Evolutionary conservation across 2,113 vertebrate species (phyloP).

Genomic region (Misgurnus anguillicaudatus): DNA sequence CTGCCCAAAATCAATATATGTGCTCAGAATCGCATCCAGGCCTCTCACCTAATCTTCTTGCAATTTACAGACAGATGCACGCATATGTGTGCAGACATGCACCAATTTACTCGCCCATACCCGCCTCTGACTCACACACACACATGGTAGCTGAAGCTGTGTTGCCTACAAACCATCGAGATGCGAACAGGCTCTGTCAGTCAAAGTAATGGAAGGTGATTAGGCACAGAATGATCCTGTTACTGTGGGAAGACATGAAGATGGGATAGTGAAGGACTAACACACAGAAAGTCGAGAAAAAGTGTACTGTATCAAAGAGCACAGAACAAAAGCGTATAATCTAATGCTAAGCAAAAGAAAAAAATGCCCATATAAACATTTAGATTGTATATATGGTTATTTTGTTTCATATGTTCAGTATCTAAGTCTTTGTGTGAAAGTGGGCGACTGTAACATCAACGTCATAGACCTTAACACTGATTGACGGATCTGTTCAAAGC

Average conservation of each 20-base stretch:
- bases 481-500: too few species aligned
- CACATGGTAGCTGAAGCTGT: slow-evolving; percentile 31
- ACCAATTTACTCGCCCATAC: slow-evolving; percentile 7
- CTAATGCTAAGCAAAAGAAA: too few species aligned
- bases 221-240: slow-evolving; percentile 56
- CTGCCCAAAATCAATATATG: slow-evolving; percentile 31
- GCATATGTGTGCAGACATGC: not conserved
- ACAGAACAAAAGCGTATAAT: too few species aligned
- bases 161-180: slow-evolving; percentile 3
- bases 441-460: too few species aligned
- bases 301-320: too few species aligned
- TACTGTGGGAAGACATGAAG: slow-evolving; percentile 31
- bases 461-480: too few species aligned
- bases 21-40: not conserved
- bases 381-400: too few species aligned
- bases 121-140: slow-evolving; percentile 1
- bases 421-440: too few species aligned
- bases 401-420: too few species aligned
- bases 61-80: slow-evolving; percentile 13
- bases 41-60: slow-evolving; percentile 7
- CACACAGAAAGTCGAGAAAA: not conserved
- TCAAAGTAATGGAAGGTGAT: slow-evolving; percentile 63
- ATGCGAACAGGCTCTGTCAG: slow-evolving; percentile 51
- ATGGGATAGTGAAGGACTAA: not conserved
- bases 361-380: too few species aligned